Evolutionary conservation across 2,797 vertebrate genomes (phyloP).

Genomic region (Setipinna tenuifilis): DNA sequence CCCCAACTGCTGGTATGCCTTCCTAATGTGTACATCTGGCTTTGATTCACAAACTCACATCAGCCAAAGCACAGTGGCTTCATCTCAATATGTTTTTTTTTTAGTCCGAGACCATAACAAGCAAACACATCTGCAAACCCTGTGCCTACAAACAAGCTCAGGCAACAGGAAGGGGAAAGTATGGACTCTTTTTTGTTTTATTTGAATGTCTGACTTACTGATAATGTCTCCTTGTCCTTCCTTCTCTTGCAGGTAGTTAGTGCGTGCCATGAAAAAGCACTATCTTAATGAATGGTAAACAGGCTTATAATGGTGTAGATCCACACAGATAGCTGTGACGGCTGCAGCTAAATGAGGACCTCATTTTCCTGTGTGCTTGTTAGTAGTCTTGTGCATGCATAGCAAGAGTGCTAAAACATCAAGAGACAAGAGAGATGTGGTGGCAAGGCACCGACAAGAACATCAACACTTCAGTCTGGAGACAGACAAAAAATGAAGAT

Average conservation of each 20-base stretch:
- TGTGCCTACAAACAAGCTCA: slow-evolving; percentile 35
- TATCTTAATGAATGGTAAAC: background rate
- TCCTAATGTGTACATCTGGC: background rate
- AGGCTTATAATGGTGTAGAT: background rate
- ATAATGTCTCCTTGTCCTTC: slow-evolving; percentile 62
- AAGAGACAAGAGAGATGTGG: background rate
- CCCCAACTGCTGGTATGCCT: background rate
- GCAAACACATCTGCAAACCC: background rate
- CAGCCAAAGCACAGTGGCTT: slow-evolving; percentile 60
- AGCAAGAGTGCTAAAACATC: background rate
- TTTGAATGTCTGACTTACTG: slow-evolving; percentile 62
- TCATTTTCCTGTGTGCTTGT: background rate
- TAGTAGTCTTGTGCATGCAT: background rate
- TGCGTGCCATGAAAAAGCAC: background rate
- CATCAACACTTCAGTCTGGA: background rate
- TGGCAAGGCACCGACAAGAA: background rate
- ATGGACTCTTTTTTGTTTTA: slow-evolving; percentile 41
- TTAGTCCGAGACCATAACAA: slow-evolving; percentile 36
- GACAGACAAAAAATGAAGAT: background rate
- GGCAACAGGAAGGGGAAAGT: slow-evolving; percentile 53
- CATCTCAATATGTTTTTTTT: slow-evolving; percentile 68
- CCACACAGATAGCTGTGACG: background rate
- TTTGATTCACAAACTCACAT: slow-evolving; percentile 11
- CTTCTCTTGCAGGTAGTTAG: background rate
- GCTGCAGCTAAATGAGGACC: background rate